These are phyloP conservation scores for Pycnonotus jocosus DNA, from an alignment of 2,113 vertebrate genomes.

Conservation along the genomic window DNA sequence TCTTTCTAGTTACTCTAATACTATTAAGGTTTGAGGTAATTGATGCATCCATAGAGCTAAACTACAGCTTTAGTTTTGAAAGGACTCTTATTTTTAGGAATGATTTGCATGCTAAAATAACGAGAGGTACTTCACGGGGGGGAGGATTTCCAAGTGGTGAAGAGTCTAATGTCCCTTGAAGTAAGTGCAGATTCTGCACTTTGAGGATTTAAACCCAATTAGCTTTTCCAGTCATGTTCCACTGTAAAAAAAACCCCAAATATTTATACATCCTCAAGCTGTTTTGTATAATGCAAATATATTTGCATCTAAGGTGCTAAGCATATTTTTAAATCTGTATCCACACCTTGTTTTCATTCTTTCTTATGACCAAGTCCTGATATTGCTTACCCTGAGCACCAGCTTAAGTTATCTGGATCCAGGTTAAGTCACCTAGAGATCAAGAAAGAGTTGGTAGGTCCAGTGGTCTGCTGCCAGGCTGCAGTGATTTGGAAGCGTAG, in stretches of 20 bases:
- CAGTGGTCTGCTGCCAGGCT: neutral
- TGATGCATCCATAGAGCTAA: neutral
- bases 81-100: neutral
- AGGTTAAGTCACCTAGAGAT: neutral
- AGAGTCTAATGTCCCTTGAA: neutral
- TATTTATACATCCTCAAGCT: neutral
- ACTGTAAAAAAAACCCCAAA: neutral
- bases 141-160: neutral
- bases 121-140: neutral
- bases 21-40: neutral
- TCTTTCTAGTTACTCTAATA: neutral
- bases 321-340: neutral
- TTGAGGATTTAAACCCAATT: neutral
- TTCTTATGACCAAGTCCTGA: neutral
- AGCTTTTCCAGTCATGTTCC: neutral
- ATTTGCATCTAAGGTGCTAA: neutral
- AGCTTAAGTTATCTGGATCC: neutral
- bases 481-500: neutral
- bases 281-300: neutral
- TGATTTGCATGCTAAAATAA: rapidly evolving
- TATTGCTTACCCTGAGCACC: neutral
- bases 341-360: neutral
- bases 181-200: neutral
- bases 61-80: neutral
- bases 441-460: neutral